phyloP scores from a whole-genome alignment of 2,113 vertebrate genomes.

The Lipophrys pholis region DNA sequence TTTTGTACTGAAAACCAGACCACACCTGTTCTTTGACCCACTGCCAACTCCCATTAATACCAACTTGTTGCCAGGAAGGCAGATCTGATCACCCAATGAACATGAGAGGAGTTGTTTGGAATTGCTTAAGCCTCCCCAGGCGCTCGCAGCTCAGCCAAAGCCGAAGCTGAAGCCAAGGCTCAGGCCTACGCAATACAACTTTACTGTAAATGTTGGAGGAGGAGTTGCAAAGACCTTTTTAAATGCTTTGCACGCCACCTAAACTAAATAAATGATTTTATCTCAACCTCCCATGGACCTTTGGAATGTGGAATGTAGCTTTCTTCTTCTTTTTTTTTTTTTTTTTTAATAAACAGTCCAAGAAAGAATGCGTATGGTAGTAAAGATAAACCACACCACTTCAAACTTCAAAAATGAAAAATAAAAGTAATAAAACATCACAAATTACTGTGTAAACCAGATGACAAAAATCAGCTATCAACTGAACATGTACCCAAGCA shows the following conservation, averaged over 20 bases:
- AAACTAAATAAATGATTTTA: background rate
- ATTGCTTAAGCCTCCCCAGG: conserved; percentile 14
- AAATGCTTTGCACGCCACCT: conserved; percentile 7
- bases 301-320: background rate
- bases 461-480: no score
- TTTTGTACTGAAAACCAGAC: background rate
- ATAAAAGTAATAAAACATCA: background rate
- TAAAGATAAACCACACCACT: background rate
- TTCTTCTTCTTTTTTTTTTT: background rate
- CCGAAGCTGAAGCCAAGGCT: background rate
- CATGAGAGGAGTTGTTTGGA: conserved; percentile 27
- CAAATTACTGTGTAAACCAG: background rate
- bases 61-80: conserved; percentile 27
- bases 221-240: conserved; percentile 8
- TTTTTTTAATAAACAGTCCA: background rate
- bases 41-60: conserved; percentile 1
- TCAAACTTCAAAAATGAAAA: no score
- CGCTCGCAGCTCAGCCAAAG: conserved; percentile 27
- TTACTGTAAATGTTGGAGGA: background rate
- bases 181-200: background rate
- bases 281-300: background rate
- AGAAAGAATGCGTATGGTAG: background rate
- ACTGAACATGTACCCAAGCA: no score
- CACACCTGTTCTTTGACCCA: background rate
- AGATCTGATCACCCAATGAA: conserved; percentile 40